Evolutionary conservation across 2,113 vertebrate species (phyloP), one percentile per base, ranked within the genome.

Genomic region (Petroica traversi): DNA sequence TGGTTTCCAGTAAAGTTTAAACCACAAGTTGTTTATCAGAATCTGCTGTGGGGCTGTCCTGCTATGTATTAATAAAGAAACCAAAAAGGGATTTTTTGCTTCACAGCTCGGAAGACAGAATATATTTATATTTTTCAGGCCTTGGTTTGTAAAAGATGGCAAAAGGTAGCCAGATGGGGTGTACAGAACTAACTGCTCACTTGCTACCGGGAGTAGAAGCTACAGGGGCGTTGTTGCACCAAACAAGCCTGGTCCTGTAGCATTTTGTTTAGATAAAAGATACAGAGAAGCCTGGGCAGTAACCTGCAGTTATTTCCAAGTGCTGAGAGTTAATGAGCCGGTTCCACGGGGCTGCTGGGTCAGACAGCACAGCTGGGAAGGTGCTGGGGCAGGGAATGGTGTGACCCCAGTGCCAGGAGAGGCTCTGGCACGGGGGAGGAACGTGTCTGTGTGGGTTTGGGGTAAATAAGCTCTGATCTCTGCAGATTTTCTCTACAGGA

Each of bases 211-310:
- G 73, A 69, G 41, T 0, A 78, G 91, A 41, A 84, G 77, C 89
- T 73, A 1, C 74, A 2, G 79, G 95, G 93, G 93, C 54, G 87
- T 92, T 85, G 88, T 26, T 95, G 81, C 66, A 2, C 19, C 6
- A 24, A 72, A 72, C 94, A 94, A 95, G 95, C 94, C 95, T 17
- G 1, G 87, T 95, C 94, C 87, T 95, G 94, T 46, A 84, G 19
- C 57, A 3, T 36, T 89, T 78, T 72, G 73, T n/a, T 68, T 62
- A 96, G 96, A 95, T 94, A 79, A 78, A 91, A 95, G 95, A 84
- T 89, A 59, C 1, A 31, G 22, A 58, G 88, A 76, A 16, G 20
- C 1, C 16, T 51, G 11, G 5, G 86, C 91, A 41, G 84, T 41
- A 87, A 75, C 69, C 74, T 26, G 81, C 66, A 57, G 89, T 45